Evolutionary conservation across 2,797 vertebrate species (phyloP), one percentile per base, ranked within the genome.

Genomic region (Alca torda): DNA sequence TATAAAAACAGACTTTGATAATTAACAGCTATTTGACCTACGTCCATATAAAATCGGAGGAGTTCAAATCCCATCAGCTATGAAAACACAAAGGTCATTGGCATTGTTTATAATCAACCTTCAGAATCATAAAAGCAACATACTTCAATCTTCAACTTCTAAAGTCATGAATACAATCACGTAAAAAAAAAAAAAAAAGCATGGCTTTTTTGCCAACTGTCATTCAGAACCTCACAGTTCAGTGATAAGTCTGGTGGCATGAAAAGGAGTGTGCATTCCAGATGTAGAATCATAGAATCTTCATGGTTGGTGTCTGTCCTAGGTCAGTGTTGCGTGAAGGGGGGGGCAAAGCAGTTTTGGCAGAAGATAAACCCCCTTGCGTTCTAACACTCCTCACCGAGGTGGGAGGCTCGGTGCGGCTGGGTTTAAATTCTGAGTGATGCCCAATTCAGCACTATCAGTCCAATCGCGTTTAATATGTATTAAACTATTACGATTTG

Each of bases 41-140:
- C 14, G 24, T 92, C 35, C 35, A 35, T 26, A 30, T n/a, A 85
- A 79, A 68, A 74, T 70, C 48, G 82, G 50, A 82, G 33, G 10
- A 60, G 4, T 59, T 84, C 37, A 94, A 56, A 79, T 69, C 26
- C 53, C 23, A 65, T 33, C 18, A 84, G 65, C 33, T 84, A 73
- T 63, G 37, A 89, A 67, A 95, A 64, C 48, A 51, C 9, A 41
- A 28, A 74, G 35, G n/a, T 57, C 41, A 41, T 37, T 60, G 20
- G 4, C 15, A 69, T 28, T 67, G 13, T 59, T 79, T 54, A 82
- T 33, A 76, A 87, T n/a, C 46, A 76, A 11, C 35, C 16, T 86
- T 78, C 16, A 72, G 80, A 90, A 84, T 51, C 76, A 63, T 85
- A 86, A 84, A 68, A 81, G 18, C 39, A 86, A 35, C 24, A 43